Evolutionary conservation across 1,140 invertebrate species (phyloP).

Genomic region (Oryctes rhinoceros): DNA sequence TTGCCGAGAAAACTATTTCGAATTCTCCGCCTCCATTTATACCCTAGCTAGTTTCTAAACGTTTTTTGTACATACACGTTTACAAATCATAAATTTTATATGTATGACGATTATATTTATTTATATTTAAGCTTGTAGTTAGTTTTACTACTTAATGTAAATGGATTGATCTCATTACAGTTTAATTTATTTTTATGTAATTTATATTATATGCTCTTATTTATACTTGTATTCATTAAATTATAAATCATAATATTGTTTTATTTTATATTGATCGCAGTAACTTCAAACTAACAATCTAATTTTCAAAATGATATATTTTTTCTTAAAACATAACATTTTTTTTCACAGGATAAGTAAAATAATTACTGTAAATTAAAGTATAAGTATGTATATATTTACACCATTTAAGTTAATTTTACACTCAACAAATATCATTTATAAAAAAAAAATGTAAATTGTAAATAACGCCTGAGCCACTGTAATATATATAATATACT

Average conservation of each 20-base stretch:
- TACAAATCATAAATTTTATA: background rate
- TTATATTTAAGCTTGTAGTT: background rate
- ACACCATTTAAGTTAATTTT: slow-evolving; percentile 50
- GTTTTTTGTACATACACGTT: background rate
- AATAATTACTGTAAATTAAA: slow-evolving; percentile 29
- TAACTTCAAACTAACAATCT: background rate
- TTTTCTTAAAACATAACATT: slow-evolving; percentile 34
- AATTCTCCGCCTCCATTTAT: background rate
- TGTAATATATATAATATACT: slow-evolving; percentile 43
- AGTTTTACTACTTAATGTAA: slow-evolving; percentile 20
- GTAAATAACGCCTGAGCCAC: slow-evolving; percentile 50
- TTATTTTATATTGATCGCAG: background rate
- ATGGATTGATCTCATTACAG: slow-evolving; percentile 1
- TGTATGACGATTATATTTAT: background rate
- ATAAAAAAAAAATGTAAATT: slow-evolving; percentile 43
- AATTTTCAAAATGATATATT: slow-evolving; percentile 35
- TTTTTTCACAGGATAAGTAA: slow-evolving; percentile 31
- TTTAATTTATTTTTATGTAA: slow-evolving; percentile 30
- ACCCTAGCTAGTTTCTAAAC: background rate
- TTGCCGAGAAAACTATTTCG: no score
- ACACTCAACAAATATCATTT: slow-evolving; percentile 49
- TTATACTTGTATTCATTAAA: background rate
- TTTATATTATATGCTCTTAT: background rate
- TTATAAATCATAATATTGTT: background rate
- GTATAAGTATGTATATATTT: slow-evolving; percentile 47